Conservation (phyloP, 2,888 invertebrate genomes). For the Ceriagrion tenellum region DNA sequence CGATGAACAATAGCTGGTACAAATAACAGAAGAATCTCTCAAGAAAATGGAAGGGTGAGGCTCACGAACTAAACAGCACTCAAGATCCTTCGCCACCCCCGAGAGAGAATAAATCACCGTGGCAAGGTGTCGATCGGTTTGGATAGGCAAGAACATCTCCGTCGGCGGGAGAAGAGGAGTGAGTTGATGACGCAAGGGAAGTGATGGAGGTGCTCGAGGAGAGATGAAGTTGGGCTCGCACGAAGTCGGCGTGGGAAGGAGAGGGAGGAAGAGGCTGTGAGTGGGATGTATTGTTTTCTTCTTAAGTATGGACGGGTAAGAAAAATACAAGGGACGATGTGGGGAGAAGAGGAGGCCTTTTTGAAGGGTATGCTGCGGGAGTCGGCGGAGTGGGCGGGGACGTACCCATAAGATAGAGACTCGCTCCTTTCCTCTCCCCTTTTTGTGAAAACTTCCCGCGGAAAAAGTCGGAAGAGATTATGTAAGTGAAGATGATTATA, state of each 20-base stretch:
- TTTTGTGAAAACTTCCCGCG: conserved; percentile 64
- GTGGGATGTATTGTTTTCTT: conserved; percentile 18
- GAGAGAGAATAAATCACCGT: neutral
- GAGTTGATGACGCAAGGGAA: neutral
- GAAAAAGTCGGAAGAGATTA: conserved; percentile 67
- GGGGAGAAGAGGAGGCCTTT: neutral
- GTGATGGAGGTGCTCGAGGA: neutral
- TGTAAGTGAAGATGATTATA: conserved; percentile 67
- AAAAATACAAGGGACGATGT: neutral
- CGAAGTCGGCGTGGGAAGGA: neutral
- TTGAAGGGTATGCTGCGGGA: neutral
- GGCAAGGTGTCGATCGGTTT: neutral
- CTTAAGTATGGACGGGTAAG: neutral
- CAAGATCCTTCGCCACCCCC: neutral
- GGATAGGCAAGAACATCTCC: neutral
- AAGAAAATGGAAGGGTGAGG: too few relatives aligned
- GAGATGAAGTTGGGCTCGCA: neutral
- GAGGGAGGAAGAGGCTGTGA: neutral
- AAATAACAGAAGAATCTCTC: too few relatives aligned
- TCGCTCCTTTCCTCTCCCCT: neutral
- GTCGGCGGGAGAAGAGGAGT: neutral
- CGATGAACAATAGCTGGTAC: too few relatives aligned
- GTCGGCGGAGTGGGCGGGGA: neutral
- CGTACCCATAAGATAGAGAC: neutral
- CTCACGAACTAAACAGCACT: too few relatives aligned